Base-by-base conservation (phyloP, 2,797 vertebrate species). In the Tenualosa thibaudeaui region DNA sequence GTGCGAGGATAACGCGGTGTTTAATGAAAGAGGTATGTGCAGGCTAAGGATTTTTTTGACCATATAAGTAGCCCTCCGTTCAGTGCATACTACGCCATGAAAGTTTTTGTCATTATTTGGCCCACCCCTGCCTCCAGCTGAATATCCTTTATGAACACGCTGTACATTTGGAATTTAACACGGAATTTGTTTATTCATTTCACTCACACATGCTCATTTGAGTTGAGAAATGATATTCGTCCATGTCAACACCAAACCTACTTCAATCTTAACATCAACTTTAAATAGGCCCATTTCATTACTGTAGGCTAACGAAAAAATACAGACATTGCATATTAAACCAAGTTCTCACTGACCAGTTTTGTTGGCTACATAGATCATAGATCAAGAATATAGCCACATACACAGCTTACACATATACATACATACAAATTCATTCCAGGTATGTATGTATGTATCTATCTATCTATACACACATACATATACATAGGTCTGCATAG, bases 1-100 rank as follows among this genome's bases (percentile, higher is more conserved):
- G 40, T 46, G 54, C 24, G 71, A 65, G 50, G 40, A 82, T 90
- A 91, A 92, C 89, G 91, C 90, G 84, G 90, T 93, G 94, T 93
- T 95, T 95, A 94, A 94, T 94, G 93, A 92, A 86, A 90, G 90
- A 93, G 94, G 94, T 95, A 96, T 96, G 95, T 94, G 93, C 94
- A 92, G 90, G 89, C 90, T 94, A 90, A 93, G 93, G 91, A 92
- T 91, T 94, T 94, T 93, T 94, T 93, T 96, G 95, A 93, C 95
- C 95, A 96, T 96, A 96, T 96, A 96, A 94, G 95, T 95, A 94
- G 88, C 90, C 92, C 82, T 87, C 88, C 84, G 89, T 86, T 90
- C 89, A 91, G 90, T 88, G 90, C 92, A 89, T 88, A 83, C 92
- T 90, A 89, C 93, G 90, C 93, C 92, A 91, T 82, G 82, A 49